Base-by-base conservation (phyloP, 2,113 vertebrate species). In the Sakesphorus luctuosus region DNA sequence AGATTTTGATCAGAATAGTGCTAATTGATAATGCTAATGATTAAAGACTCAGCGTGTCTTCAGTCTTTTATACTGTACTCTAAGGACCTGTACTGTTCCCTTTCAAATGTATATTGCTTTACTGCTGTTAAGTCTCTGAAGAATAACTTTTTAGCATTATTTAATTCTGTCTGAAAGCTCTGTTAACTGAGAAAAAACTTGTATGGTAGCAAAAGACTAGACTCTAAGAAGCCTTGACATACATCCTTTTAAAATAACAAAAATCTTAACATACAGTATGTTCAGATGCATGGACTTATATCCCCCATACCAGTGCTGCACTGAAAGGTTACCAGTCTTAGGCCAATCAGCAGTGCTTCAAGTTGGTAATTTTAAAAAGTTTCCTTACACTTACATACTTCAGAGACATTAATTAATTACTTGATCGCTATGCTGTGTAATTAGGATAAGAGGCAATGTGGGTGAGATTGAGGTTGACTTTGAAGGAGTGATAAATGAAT, bases 61-160 rank as follows among this genome's bases (percentile, higher is more conserved):
- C 20, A 16, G 13, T 38, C 58, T 35, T 94, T 62, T 75, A 49
- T 26, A 43, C 43, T 61, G 19, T 59, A 89, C 69, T 82, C 46
- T 44, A 38, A 65, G 58, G 43, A 56, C 3, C 18, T 28, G 11
- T n/a, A 67, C 90, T 75, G 40, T 65, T 84, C 66, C 46, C 36
- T 95, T 95, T 81, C 36, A 90, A 66, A 78, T 93, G 71, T 59
- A 49, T 91, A 53, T 81, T 59, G 40, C 49, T 67, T 81, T 91
- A 66, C 63, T 87, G 36, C 56, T 87, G 40, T 80, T 65, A 84
- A 72, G 11, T 67, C 66, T 62, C 63, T 44, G 52, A 47, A 80
- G 83, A 71, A 76, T 87, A 88, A 10, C 13, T 29, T 35, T 91
- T 87, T 78, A 71, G 59, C 35, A 76, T 79, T 76, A 61, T 84